These are phyloP conservation scores for Tiaroga cobitis DNA, from an alignment of 2,797 vertebrate species.

Conservation along the genomic window DNA sequence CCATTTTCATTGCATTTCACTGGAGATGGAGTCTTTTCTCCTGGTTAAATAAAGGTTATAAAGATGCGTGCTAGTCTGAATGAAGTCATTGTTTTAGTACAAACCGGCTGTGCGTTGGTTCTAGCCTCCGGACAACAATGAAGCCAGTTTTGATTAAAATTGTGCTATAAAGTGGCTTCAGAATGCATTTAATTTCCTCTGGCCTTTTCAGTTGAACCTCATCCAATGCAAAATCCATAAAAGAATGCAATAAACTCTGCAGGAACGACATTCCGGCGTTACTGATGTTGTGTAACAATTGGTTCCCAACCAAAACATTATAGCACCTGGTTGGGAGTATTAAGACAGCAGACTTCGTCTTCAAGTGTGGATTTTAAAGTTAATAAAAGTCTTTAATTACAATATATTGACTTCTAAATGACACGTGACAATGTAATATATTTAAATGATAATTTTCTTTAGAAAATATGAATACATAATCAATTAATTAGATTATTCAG, in stretches of 20 bases:
- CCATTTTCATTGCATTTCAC: neutral
- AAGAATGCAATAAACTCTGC: slow-evolving; percentile 26
- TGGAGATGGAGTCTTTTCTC: neutral
- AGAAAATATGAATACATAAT: neutral
- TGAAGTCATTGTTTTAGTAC: neutral
- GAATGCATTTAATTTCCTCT: slow-evolving; percentile 40
- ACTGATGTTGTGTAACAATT: slow-evolving; percentile 2
- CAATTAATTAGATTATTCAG: too few relatives aligned
- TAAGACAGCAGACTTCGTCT: neutral
- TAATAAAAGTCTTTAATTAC: neutral
- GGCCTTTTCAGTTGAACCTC: slow-evolving; percentile 3
- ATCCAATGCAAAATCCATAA: neutral
- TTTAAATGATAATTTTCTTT: neutral
- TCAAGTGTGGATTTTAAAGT: neutral
- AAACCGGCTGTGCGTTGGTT: neutral
- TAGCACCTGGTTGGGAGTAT: neutral
- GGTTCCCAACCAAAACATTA: neutral
- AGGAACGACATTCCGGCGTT: neutral
- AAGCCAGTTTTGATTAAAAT: slow-evolving; percentile 19
- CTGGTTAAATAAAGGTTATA: too few relatives aligned
- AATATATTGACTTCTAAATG: neutral
- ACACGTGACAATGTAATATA: neutral
- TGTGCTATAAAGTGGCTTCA: neutral
- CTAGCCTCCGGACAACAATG: neutral
- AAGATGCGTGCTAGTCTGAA: neutral